Percentiles rank a stretch among this genome's conserved stretches.
These are phyloP conservation scores for Aplysia californica DNA, from an alignment of 1,140 invertebrate species.

Conservation along the genomic window DNA sequence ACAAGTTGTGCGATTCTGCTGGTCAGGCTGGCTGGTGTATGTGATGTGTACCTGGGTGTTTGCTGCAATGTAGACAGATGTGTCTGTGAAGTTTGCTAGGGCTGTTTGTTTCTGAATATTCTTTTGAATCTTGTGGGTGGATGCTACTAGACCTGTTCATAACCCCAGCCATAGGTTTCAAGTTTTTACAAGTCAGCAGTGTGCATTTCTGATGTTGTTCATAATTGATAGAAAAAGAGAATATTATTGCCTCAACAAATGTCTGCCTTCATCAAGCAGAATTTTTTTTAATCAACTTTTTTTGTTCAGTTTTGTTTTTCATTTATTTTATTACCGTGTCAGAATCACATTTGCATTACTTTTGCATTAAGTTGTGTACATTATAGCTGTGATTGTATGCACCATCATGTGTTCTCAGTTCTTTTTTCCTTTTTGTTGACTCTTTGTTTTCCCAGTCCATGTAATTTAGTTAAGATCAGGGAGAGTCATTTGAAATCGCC, in stretches of 20 bases:
- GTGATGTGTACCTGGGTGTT: neutral
- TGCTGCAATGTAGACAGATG: neutral
- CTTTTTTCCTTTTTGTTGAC: neutral
- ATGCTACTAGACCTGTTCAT: too few species aligned
- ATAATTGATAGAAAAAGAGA: neutral
- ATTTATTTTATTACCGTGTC: too few species aligned
- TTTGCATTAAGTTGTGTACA: conserved; percentile 17
- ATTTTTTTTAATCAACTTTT: neutral
- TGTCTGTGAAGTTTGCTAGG: neutral
- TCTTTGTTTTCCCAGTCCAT: neutral
- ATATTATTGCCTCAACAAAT: neutral
- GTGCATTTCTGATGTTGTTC: neutral
- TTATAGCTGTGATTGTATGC: conserved; percentile 25
- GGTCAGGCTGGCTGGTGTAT: neutral
- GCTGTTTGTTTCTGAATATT: neutral
- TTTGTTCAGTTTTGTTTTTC: too few species aligned
- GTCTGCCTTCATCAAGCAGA: neutral
- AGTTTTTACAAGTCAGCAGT: neutral
- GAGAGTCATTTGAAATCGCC: neutral
- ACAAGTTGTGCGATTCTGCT: neutral
- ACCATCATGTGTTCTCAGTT: neutral
- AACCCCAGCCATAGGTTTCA: too few species aligned
- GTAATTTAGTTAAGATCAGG: neutral
- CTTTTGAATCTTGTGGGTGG: neutral
- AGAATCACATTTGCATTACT: too few species aligned